These are phyloP conservation scores for Enteromius radiatus DNA, from an alignment of 2,797 vertebrate genomes.

Conservation along the genomic window DNA sequence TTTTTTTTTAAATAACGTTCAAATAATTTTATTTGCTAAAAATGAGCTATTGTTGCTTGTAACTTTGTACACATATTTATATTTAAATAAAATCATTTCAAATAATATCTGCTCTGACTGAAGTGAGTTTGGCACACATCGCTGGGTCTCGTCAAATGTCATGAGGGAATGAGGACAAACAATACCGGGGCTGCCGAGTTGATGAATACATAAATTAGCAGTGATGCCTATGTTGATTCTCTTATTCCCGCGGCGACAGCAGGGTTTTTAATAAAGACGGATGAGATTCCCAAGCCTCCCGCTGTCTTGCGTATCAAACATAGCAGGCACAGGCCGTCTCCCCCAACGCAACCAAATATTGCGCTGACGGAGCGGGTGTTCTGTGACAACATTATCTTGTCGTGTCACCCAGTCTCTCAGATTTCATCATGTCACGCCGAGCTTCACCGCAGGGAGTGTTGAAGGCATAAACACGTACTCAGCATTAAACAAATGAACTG, in stretches of 20 bases:
- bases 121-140: conserved; percentile 60
- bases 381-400: conserved; percentile 70
- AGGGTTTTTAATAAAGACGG: conserved; percentile 80
- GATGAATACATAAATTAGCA: conserved; percentile 81
- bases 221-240: conserved; percentile 78
- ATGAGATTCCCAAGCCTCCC: conserved; percentile 72
- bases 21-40: conserved; percentile 82
- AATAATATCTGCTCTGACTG: conserved; percentile 71
- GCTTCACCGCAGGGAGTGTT: conserved; percentile 65
- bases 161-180: conserved; percentile 66
- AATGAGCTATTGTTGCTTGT: conserved; percentile 84
- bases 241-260: conserved; percentile 67
- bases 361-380: conserved; percentile 72
- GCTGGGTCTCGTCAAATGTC: conserved; percentile 43
- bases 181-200: conserved; percentile 71
- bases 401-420: conserved; percentile 68
- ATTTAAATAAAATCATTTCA: conserved; percentile 88
- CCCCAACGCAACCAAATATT: conserved; percentile 69
- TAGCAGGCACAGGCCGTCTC: conserved; percentile 63
- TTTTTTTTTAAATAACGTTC: conserved; percentile 76
- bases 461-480: conserved; percentile 62
- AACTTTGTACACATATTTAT: conserved; percentile 91
- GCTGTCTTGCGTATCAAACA: conserved; percentile 67
- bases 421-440: conserved; percentile 39
- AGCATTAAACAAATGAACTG: conserved; percentile 50